A percentile compares a stretch with the other conserved stretches of the same genome.
These are phyloP conservation scores for Chloromyia formosa DNA, from an alignment of 2,888 invertebrate genomes.

Conservation along the genomic window DNA sequence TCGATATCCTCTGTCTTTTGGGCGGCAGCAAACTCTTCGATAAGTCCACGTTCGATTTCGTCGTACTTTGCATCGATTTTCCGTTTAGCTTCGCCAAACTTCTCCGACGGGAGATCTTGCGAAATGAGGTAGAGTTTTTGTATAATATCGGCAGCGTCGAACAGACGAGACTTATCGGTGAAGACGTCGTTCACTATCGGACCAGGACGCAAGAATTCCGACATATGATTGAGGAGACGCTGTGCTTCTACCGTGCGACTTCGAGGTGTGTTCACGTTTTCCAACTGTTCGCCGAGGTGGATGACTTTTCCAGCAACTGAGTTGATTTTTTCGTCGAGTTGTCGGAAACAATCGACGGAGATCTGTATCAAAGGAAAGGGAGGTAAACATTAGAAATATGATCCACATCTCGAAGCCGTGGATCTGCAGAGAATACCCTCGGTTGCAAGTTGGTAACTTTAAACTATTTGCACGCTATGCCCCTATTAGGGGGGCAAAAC, in stretches of 20 bases:
- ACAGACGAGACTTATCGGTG: conserved; percentile 78
- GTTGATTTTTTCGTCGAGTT: conserved; percentile 94
- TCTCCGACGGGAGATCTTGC: conserved; percentile 90
- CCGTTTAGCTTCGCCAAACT: conserved; percentile 84
- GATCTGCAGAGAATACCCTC: too few species aligned
- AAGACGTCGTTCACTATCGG: conserved; percentile 87
- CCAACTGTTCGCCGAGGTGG: conserved; percentile 97
- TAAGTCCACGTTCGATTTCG: conserved; percentile 86
- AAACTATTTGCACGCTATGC: too few species aligned
- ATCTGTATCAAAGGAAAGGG: too few species aligned
- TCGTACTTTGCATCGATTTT: conserved; percentile 90
- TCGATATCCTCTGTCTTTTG: conserved; percentile 85
- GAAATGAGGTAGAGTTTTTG: conserved; percentile 95
- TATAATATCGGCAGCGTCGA: conserved; percentile 96
- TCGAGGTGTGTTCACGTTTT: conserved; percentile 94
- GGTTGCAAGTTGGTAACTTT: too few species aligned
- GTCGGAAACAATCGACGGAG: conserved; percentile 88
- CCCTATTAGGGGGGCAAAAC: too few species aligned
- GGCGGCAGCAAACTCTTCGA: conserved; percentile 93
- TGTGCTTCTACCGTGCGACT: conserved; percentile 95
- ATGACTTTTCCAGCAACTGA: conserved; percentile 97
- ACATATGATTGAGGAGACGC: conserved; percentile 83
- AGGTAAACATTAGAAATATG: too few species aligned
- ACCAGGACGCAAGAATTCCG: conserved; percentile 89
- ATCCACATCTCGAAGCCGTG: too few species aligned